Evolutionary conservation across 2,888 invertebrate species (phyloP), one percentile per base, ranked within the genome.

Genomic region (Liposcelis brunnea): DNA sequence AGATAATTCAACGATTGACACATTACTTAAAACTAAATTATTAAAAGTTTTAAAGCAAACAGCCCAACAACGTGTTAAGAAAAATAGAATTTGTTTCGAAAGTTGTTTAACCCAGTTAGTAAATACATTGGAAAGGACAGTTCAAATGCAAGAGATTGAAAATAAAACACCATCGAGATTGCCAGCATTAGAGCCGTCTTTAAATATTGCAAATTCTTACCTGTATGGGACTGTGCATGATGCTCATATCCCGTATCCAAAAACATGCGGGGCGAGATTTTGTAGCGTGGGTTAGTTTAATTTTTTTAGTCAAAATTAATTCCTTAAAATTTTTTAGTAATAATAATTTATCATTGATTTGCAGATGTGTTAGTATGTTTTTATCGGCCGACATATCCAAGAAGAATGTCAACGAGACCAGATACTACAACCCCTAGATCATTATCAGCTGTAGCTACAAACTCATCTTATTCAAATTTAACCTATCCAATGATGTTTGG

Each of bases 181-280:
- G 6, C 19, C 40, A 6, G 16, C 40, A n/a, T 7, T 21, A 5
- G 19, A 14, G 15, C 40, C 19, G 6, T 62, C 61, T 37, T 49
- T 61, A 37, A 59, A 56, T 40, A 58, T 61, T 2, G 55, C 60
- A 2, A 59, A 56, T 15, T 50, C 56, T 2, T 58, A 54, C 43
- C 54, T 62, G 4, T 63, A 64, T 49, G 61, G 63, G n/a, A 61
- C 64, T 32, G 67, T 62, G 50, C 67, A 67, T 49, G 86, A 86
- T 57, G 77, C 84, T 6, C 85, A 84, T 58, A 84, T 95, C 53
- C 94, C 94, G 1, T 95, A 91, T 62, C 94, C 94, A 0, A 71
- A 89, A 45, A 94, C 93, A 0, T 90, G 89, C 8, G 93, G 93
- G 1, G 93, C 90, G 0, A 80, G 83, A 55, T 95, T 94, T 69